phyloP scores from a whole-genome alignment of 2,113 vertebrate species.

The Zootoca vivipara region DNA sequence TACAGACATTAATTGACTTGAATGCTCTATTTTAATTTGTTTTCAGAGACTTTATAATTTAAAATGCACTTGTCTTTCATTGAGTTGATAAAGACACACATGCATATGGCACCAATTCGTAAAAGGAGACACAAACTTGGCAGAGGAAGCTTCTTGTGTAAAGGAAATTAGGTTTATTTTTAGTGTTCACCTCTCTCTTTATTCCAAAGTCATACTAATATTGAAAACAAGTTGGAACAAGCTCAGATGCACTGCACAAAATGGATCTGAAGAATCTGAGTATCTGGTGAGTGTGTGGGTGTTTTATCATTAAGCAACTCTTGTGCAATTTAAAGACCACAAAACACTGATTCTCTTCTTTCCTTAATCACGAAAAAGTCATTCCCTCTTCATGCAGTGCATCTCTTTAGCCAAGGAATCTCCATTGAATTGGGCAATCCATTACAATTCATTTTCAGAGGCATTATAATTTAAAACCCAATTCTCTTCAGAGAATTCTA shows the following conservation, averaged over 20 bases:
- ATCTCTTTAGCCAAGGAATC: not conserved
- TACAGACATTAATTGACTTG: constrained; percentile 26
- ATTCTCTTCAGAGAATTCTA: not conserved
- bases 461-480: not conserved
- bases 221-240: not conserved
- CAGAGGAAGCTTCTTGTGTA: not conserved
- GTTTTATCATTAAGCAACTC: not conserved
- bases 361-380: no score
- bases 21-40: constrained; percentile 18
- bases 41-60: not conserved
- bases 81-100: not conserved
- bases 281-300: not conserved
- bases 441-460: not conserved
- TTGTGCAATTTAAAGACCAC: not conserved
- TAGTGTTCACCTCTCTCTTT: not conserved
- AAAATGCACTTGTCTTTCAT: not conserved
- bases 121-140: not conserved
- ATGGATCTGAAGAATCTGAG: not conserved
- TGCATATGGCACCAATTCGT: constrained; percentile 1
- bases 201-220: constrained; percentile 8
- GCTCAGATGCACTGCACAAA: not conserved
- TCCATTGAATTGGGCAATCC: not conserved
- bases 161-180: not conserved
- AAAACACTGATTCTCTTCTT: not conserved
- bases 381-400: no score